Conservation (phyloP, 2,113 vertebrate species). For the Burhinus oedicnemus region DNA sequence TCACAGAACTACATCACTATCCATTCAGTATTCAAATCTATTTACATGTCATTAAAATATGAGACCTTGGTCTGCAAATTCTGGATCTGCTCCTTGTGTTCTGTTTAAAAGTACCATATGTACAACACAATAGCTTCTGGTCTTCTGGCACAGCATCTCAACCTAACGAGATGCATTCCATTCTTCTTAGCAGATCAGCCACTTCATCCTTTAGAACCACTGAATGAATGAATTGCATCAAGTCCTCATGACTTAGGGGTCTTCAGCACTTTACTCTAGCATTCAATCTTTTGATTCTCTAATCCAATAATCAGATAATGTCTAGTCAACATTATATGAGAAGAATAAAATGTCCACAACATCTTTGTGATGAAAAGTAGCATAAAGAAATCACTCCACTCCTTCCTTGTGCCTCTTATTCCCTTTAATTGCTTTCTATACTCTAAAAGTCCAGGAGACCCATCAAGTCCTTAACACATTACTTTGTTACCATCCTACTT, state of each 20-base stretch:
- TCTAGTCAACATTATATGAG: neutral
- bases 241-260: neutral
- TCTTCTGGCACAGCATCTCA: neutral
- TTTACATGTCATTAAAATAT: neutral
- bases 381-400: neutral
- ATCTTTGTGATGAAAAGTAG: neutral
- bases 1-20: neutral
- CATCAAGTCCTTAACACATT: neutral
- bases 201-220: conserved; percentile 13
- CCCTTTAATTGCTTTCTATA: neutral
- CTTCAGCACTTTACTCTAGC: neutral
- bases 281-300: neutral
- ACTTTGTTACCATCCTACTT: neutral
- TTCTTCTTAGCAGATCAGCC: conserved; percentile 11
- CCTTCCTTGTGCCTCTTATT: neutral
- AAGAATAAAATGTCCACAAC: neutral
- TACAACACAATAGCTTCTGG: neutral
- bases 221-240: neutral
- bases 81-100: neutral
- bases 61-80: neutral
- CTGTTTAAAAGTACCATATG: neutral
- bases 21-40: neutral
- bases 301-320: neutral
- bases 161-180: neutral
- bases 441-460: neutral